Evolutionary conservation across 2,888 invertebrate species (phyloP).

Genomic region (Melinopterus prodromus): DNA sequence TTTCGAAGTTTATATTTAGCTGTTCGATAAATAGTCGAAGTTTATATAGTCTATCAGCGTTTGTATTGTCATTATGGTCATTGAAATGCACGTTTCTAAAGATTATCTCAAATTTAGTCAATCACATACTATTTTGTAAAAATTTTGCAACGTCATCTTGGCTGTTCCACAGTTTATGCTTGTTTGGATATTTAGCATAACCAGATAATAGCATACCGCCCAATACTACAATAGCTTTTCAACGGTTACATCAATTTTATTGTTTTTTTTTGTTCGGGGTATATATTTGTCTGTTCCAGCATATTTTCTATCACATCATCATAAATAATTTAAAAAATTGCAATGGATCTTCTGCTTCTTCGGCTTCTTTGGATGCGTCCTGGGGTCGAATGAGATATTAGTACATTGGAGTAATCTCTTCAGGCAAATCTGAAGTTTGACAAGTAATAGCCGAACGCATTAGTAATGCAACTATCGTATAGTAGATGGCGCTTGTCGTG

Average conservation of each 20-base stretch:
- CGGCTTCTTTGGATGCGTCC: not conserved
- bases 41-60: conserved; percentile 38
- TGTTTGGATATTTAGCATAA: conserved; percentile 38
- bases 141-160: too few relatives aligned
- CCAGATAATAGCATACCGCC: conserved; percentile 33
- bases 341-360: not conserved
- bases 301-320: not conserved
- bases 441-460: too few relatives aligned
- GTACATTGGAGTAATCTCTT: too few relatives aligned
- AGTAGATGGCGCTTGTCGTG: too few relatives aligned
- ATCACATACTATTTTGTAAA: conserved; percentile 35
- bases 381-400: too few relatives aligned
- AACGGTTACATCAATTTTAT: too few relatives aligned
- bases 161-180: conserved; percentile 34
- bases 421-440: too few relatives aligned
- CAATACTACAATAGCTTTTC: conserved; percentile 31
- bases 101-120: conserved; percentile 40
- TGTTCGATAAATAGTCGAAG: conserved; percentile 32
- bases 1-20: conserved; percentile 35
- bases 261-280: not conserved
- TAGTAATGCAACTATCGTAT: too few relatives aligned
- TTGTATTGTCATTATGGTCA: conserved; percentile 33
- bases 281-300: not conserved
- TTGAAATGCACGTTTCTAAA: conserved; percentile 36
- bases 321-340: not conserved